Evolutionary conservation across 2,888 invertebrate species (phyloP), one percentile per base, ranked within the genome.

Genomic region (Caenorhabditis becei): DNA sequence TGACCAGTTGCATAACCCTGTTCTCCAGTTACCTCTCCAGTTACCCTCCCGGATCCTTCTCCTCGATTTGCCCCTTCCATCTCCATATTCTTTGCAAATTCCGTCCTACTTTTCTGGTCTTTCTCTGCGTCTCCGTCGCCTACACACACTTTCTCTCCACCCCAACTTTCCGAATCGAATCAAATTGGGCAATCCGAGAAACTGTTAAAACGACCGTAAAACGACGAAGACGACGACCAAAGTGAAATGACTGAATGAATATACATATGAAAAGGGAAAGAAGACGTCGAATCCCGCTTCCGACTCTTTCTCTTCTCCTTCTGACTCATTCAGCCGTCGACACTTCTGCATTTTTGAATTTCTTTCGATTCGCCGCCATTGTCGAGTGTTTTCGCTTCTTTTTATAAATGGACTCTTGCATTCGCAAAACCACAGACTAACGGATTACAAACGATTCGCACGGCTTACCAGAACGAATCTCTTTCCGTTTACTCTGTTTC

Each of bases 151-250:
- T 61, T 35, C 63, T 80, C 14, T 14, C 41, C 14, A 7, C 41
- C 41, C 3, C 5, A 41, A 47, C 59, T 26, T 28, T 24, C 54
- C 18, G 24, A 32, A 11, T 18, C 26, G 61, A 61, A 26, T 47
- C 24, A 61, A 58, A 61, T 61, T 61, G 47, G 65, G 54, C 65
- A 53, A 59, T 37, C 58, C 54, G 62, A 54, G 53, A 69, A 69
- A 77, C 77, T 61, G 77, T 69, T 77, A 77, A 67, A 69, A 69
- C 77, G 77, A 69, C 67, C 77, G 70, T 62, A 70, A 70, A 77
- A 56, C 47, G 69, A 37, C 37, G 23, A 69, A 69, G 67, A 54
- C 28, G 67, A 35, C 35, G 24, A 18, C 47, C 18, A 18, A 14
- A 47, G 56, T 16, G 61, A 14, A 44, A 61, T 51, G 53, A 65